Conservation (phyloP, 2,113 vertebrate genomes). For the Sorex fumeus region DNA sequence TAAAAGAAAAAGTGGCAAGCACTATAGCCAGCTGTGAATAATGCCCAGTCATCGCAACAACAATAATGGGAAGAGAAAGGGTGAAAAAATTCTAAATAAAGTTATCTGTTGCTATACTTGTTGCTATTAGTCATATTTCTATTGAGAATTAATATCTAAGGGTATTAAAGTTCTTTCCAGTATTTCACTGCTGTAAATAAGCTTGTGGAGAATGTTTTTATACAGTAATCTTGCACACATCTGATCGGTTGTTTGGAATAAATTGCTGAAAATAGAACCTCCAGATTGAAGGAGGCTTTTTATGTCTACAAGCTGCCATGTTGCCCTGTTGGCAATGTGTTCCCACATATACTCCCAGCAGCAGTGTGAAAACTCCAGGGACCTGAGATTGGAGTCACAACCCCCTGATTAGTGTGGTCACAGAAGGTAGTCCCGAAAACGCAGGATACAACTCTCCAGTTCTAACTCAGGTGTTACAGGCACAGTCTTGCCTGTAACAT, state of each 20-base stretch:
- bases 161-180: background rate
- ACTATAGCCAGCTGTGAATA: too few relatives aligned
- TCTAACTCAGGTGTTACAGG: background rate
- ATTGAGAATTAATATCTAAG: background rate
- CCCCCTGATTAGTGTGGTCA: too few relatives aligned
- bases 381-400: background rate
- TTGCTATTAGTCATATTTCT: background rate
- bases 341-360: too few relatives aligned
- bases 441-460: background rate
- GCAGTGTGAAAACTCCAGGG: background rate
- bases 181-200: background rate
- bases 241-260: slow-evolving; percentile 2
- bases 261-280: background rate
- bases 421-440: background rate
- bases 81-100: background rate
- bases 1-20: too few relatives aligned
- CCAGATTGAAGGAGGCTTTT: background rate
- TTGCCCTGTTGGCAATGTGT: background rate
- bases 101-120: background rate
- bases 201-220: background rate
- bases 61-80: too few relatives aligned
- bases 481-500: too few relatives aligned
- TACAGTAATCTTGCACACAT: background rate
- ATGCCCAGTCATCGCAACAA: too few relatives aligned
- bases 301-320: background rate